Base-by-base conservation (phyloP, 2,797 vertebrate species). In the Mormyrus hasselquistii region DNA sequence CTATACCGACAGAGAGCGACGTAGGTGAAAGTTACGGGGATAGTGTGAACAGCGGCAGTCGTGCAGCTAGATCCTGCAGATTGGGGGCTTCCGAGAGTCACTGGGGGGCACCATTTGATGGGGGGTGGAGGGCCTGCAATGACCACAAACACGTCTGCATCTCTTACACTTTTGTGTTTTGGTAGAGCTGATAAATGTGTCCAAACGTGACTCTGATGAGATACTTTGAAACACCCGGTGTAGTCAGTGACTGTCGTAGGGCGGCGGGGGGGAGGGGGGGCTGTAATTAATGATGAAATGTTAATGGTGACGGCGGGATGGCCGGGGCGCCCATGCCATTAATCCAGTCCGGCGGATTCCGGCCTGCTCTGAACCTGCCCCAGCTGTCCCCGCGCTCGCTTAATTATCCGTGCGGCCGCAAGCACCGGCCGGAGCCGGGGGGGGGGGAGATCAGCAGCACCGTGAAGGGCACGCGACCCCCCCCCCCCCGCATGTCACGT, bases 221-320 rank as follows among this genome's bases (percentile, higher is more conserved):
- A 10, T 8, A 25, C 59, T 62, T 65, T 29, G 8, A 65, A 25
- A 65, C 22, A 29, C 6, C n/a, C 2, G n/a, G 25, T 34, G 1
- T 10, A 34, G 62, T 69, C n/a, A 94, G 95, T 10, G 34, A 52
- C 96, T 96, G 97, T 97, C 96, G 95, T 94, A 94, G 96, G 95
- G 94, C 2, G 19, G 19, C 0, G 53, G 53, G 3, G 16, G 53
- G 16, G 41, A 4, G 47, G 47, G 47, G 62, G 62, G 62, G 9
- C 96, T 95, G 96, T 98, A 98, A 99, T 98, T 98, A 98, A 98
- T 97, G 97, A 97, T 97, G 96, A 96, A 95, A 96, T 95, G 96
- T 96, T 97, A 96, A 96, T 96, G 94, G 96, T 94, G 94, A 95
- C 93, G 96, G 96, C 95, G 90, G 86, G 73, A 91, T 93, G 92